Percentiles rank a stretch among this genome's conserved stretches.
phyloP scores from a whole-genome alignment of 2,797 vertebrate genomes.

The Halcyon smyrnensis region DNA sequence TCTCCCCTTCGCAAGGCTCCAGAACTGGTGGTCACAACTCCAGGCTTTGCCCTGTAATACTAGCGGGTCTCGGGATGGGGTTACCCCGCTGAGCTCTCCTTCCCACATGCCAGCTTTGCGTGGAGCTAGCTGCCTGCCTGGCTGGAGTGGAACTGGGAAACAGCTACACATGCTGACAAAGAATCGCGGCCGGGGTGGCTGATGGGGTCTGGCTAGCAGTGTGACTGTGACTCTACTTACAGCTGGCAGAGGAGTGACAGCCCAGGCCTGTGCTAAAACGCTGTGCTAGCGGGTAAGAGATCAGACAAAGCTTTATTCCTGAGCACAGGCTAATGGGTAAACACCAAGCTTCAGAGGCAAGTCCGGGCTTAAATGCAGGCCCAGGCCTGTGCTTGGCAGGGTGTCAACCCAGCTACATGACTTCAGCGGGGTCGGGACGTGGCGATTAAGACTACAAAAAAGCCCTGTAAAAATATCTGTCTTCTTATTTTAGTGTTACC shows the following conservation, averaged over 20 bases:
- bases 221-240: not conserved
- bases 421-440: not conserved
- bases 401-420: not conserved
- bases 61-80: not conserved
- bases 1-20: not conserved
- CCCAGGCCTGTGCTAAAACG: not conserved
- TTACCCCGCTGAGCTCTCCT: not conserved
- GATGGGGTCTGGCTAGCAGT: not conserved
- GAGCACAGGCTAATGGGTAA: not conserved
- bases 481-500: not conserved
- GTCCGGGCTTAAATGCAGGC: not conserved
- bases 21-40: not conserved
- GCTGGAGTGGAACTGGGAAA: not conserved
- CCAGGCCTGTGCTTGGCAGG: not conserved
- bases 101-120: not conserved
- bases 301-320: not conserved
- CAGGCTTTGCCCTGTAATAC: not conserved
- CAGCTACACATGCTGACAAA: rapidly evolving
- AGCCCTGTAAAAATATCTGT: not conserved
- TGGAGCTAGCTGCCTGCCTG: not conserved
- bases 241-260: not conserved
- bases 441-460: not conserved
- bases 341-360: rapidly evolving
- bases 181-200: not conserved
- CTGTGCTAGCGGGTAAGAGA: not conserved